Evolutionary conservation across 2,888 invertebrate genomes (phyloP), one percentile per base, ranked within the genome.

Genomic region (Cephus sareptanus): DNA sequence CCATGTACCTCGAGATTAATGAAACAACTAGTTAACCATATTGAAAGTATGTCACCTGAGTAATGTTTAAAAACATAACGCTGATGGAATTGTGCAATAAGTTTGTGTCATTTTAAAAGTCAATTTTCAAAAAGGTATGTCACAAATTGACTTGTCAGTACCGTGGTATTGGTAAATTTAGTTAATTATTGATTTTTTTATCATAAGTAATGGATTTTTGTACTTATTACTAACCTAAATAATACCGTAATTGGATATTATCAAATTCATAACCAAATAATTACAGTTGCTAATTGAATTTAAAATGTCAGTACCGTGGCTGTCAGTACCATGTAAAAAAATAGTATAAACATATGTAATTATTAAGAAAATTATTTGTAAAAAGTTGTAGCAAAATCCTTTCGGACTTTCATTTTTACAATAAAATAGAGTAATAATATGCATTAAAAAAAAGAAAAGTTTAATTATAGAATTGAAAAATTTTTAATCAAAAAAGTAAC

Each of bases 251-350:
- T 30, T 75, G 40, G 40, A 77, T 70, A 77, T 77, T 70, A 75
- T 77, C 69, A 75, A 77, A 77, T 75, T 30, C 75, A 77, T 76
- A 76, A 35, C 70, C 69, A 76, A 79, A 79, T 15, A 76, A 79
- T 79, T 74, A 76, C 11, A 79, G 70, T 76, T 79, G 74, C 35
- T 79, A 76, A 30, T 78, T 76, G 34, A 76, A 79, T 31, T 79
- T 15, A 68, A 79, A 77, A 75, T 79, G 79, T 79, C 75, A 79
- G 77, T 79, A 77, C 79, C 76, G 76, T 77, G 76, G 11, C 6
- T 79, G 76, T 76, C 79, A 79, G 79, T 77, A 77, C 79, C 73
- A 73, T 77, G 71, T 75, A 35, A 77, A 77, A 77, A 31, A 73
- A 75, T 35, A n/a, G 56, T 70, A 69, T 37, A 73, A 68, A 78